A percentile compares a stretch with the other conserved stretches of the same genome.
Conservation (phyloP, 37 sponge, comb jelly and placozoan genomes). For the Aplysina aerophoba region DNA sequence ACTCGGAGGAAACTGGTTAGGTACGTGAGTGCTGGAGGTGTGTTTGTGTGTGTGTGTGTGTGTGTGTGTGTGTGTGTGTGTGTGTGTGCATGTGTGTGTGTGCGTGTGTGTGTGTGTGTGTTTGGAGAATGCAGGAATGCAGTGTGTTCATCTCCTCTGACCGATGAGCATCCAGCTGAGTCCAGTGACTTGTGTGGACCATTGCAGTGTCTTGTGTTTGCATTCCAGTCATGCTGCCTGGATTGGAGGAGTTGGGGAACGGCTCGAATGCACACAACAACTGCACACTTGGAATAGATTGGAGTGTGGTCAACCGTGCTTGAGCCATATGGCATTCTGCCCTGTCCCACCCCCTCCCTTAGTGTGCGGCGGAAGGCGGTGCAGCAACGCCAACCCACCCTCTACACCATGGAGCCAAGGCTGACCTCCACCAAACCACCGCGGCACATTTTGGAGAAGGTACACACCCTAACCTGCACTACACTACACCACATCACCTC, state of each 20-base stretch:
- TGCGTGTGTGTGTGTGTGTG: background rate
- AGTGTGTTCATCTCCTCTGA: no score
- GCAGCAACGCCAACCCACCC: slow-evolving; percentile 34
- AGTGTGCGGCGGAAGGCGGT: slow-evolving; percentile 78
- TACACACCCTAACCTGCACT: background rate
- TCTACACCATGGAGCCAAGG: slow-evolving; percentile 82
- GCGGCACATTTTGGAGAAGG: slow-evolving; percentile 44
- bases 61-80: background rate
- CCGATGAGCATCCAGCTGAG: no score
- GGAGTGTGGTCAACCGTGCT: no score
- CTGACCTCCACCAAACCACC: slow-evolving; percentile 36
- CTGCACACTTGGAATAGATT: no score
- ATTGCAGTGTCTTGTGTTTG: background rate
- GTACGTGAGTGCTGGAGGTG: slow-evolving; percentile 30
- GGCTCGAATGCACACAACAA: background rate
- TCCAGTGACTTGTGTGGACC: no score
- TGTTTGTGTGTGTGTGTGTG: background rate
- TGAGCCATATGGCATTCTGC: no score
- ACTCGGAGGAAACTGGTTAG: slow-evolving; percentile 86
- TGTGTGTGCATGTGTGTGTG: background rate
- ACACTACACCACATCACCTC: background rate
- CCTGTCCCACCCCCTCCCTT: background rate
- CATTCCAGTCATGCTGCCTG: background rate
- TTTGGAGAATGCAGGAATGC: background rate
- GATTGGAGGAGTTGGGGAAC: background rate